These are phyloP conservation scores for Lanius collurio DNA, from an alignment of 2,113 vertebrate species.

Conservation along the genomic window DNA sequence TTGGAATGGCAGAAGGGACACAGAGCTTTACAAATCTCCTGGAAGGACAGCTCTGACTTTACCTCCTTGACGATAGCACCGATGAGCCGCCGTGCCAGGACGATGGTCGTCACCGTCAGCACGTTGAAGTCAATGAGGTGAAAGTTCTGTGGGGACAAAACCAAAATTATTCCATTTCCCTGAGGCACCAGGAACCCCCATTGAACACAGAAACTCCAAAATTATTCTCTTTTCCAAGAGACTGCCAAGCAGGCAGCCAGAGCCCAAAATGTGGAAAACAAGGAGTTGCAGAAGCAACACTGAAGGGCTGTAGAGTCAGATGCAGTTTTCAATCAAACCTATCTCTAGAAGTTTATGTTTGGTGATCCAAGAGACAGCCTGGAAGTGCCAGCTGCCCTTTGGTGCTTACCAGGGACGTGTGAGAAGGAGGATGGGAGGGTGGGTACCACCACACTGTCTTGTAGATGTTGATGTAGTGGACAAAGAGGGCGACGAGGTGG, in stretches of 20 bases:
- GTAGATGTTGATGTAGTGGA: slow-evolving; percentile 99
- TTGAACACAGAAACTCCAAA: not conserved
- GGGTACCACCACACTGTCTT: slow-evolving; percentile 99
- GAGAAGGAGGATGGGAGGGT: slow-evolving; percentile 91
- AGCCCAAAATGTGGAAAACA: not conserved
- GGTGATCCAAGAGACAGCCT: fast-evolving
- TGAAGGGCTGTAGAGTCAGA: not conserved
- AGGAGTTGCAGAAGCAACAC: not conserved
- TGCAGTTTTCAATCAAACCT: fast-evolving
- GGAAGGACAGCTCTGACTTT: not conserved
- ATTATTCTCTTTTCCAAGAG: not conserved
- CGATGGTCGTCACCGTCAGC: slow-evolving; percentile 91
- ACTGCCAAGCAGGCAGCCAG: not conserved
- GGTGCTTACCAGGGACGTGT: slow-evolving; percentile 91
- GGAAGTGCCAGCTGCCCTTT: fast-evolving
- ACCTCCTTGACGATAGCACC: slow-evolving; percentile 96
- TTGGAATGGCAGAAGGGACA: not conserved
- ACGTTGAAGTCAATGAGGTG: slow-evolving; percentile 99
- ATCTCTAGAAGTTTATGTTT: fast-evolving
- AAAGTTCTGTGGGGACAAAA: slow-evolving; percentile 86
- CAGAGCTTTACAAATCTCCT: fast-evolving
- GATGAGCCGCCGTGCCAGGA: slow-evolving; percentile 92
- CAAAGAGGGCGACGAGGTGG: slow-evolving; percentile 93
- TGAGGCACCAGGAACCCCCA: not conserved
- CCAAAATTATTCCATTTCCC: not conserved